These are phyloP conservation scores for Falcunculus frontatus DNA, from an alignment of 2,113 vertebrate genomes.

Conservation along the genomic window DNA sequence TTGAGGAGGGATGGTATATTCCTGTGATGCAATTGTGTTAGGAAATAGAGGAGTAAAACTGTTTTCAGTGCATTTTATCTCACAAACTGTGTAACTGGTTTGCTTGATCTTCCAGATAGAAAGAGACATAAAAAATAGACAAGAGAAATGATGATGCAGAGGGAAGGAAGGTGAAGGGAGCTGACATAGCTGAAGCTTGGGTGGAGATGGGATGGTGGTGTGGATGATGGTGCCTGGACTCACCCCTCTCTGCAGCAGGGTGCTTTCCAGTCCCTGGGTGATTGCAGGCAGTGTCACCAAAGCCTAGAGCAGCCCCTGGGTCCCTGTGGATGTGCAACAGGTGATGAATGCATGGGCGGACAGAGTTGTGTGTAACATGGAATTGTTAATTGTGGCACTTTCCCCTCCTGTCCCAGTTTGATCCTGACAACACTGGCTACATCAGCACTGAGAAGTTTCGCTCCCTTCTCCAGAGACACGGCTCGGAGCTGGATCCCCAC, in stretches of 20 bases:
- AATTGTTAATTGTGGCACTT: background rate
- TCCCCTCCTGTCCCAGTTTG: conserved; percentile 77
- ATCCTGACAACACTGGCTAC: conserved; percentile 90
- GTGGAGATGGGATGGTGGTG: background rate
- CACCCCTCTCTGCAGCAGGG: background rate
- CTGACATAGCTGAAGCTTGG: background rate
- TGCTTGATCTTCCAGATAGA: background rate
- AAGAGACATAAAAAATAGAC: background rate
- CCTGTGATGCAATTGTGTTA: background rate
- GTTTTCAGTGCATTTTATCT: background rate
- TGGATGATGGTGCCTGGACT: background rate
- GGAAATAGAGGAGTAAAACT: background rate
- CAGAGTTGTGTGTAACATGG: background rate
- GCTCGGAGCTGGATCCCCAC: conserved; percentile 91
- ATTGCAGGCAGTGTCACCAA: background rate
- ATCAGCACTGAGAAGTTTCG: conserved; percentile 93
- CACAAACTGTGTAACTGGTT: background rate
- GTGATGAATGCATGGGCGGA: background rate
- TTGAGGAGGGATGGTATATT: background rate
- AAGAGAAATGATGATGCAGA: background rate
- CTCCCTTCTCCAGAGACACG: conserved; percentile 85
- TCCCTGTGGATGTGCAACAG: background rate
- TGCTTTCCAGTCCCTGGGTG: background rate
- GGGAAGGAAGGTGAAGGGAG: background rate
- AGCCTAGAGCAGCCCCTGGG: background rate